These are phyloP conservation scores for Penaeus vannamei DNA, from an alignment of 1,140 invertebrate species.

Conservation along the genomic window DNA sequence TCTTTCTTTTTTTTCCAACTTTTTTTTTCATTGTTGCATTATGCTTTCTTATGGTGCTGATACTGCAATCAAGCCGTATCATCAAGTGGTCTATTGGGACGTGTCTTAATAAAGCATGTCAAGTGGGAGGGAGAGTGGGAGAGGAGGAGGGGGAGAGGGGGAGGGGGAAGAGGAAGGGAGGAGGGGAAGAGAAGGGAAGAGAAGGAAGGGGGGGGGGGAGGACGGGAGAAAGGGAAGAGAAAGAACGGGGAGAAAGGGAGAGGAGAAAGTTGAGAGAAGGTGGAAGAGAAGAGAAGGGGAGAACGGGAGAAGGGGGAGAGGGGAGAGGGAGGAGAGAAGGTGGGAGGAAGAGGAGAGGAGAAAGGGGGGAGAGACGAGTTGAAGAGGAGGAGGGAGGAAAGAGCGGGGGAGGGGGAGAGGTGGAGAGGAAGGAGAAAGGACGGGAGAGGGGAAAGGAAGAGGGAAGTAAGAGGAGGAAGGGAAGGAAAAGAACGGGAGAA, in stretches of 20 bases:
- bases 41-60: too few relatives aligned
- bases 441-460: neutral
- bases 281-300: neutral
- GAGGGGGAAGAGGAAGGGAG: neutral
- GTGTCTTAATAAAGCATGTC: neutral
- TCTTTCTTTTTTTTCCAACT: too few relatives aligned
- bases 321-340: neutral
- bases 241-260: neutral
- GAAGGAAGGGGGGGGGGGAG: neutral
- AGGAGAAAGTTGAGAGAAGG: neutral
- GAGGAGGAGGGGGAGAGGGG: neutral
- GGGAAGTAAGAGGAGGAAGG: too few relatives aligned
- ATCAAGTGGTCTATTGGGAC: too few relatives aligned
- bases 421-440: neutral
- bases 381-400: neutral
- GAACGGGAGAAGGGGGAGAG: neutral
- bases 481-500: too few relatives aligned
- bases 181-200: neutral
- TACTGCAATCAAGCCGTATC: too few relatives aligned
- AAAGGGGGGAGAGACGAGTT: neutral
- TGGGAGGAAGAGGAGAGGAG: neutral
- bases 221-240: neutral
- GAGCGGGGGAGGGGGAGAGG: neutral
- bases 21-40: too few relatives aligned
- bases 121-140: neutral